Base-by-base conservation (phyloP, 2,888 invertebrate genomes). In the Operophtera brumata region DNA sequence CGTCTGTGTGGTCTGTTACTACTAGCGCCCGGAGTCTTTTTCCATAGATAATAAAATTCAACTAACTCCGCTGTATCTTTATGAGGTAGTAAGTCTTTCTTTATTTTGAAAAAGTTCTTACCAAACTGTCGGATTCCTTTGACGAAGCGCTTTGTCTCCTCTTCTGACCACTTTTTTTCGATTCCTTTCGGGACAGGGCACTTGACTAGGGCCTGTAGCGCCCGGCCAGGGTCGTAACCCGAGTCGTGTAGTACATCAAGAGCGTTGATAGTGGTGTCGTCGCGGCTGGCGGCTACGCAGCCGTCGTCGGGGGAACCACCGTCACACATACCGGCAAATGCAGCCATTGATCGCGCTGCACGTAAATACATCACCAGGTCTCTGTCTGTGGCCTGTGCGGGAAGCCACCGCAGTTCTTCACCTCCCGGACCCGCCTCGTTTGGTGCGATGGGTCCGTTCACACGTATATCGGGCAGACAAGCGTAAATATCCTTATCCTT, bases 41-140 rank as follows among this genome's bases (percentile, higher is more conserved):
- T 99, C 99, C 99, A 99, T 78, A 98, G 92, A 90, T 99, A 99
- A 90, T 99, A 99, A 91, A 97, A 99, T 84, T 99, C 98, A 49
- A 99, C 98, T 76, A 99, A 90, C 82, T 99, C 99, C 51, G 97
- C 95, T 74, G 99, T 98, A 79, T 99, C 98, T 92, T 98, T 97
- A 82, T 98, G 97, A 51, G 99, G 97, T 69, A 99, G 91, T 68
- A 99, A 91, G 87, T 99, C 99, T 86, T 98, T 98, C 71, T 96
- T 93, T 75, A 99, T 99, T 77, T 97, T 95, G 89, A 98, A 98
- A 91, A 99, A 99, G 90, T 99, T 99, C 91, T 99, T 99, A 70
- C 99, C 99, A 91, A 98, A 98, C 83, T 98, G 98, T 65, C 99
- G 93, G 70, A 99, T 93, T 68, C 99, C 99, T 91, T 99, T 99